Percentiles rank a stretch among this genome's conserved stretches.
phyloP scores from a whole-genome alignment of 2,113 vertebrate genomes.

The Chaetodon auriga region DNA sequence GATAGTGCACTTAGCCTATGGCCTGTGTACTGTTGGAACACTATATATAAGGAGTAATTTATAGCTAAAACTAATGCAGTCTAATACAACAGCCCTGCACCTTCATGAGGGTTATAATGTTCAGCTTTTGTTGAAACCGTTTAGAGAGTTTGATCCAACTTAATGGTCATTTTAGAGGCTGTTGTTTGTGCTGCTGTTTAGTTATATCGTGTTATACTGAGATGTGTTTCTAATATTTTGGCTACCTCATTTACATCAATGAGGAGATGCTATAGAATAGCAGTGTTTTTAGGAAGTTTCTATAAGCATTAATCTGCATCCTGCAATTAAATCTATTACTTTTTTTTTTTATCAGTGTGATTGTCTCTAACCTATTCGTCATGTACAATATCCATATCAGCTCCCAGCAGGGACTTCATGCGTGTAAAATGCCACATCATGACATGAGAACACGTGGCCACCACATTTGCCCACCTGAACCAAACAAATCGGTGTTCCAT shows the following conservation, averaged over 20 bases:
- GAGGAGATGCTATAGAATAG: not conserved
- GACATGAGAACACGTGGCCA: not conserved
- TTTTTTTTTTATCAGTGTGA: not conserved
- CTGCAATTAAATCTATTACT: not conserved
- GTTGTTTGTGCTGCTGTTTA: not conserved
- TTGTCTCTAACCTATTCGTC: not conserved
- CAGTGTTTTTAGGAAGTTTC: not conserved
- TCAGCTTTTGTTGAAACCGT: not conserved
- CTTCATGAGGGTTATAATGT: slow-evolving; percentile 1
- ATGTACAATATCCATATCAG: not conserved
- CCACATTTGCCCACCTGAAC: not conserved
- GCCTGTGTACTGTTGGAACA: slow-evolving; percentile 10
- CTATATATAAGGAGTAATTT: slow-evolving; percentile 2
- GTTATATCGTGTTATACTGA: not conserved
- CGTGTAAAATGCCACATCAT: not conserved
- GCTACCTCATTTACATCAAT: not conserved
- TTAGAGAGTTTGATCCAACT: not conserved
- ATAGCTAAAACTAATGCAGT: not conserved
- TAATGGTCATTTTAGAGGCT: not conserved
- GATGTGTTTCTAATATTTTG: not conserved
- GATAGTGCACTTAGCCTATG: slow-evolving; percentile 16
- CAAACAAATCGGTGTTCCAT: slow-evolving; percentile 6
- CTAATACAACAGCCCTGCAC: not conserved
- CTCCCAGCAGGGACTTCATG: not conserved
- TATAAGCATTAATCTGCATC: not conserved